These are phyloP conservation scores for Thecocarcelia acutangulata DNA, from an alignment of 2,888 invertebrate species.

Conservation along the genomic window DNA sequence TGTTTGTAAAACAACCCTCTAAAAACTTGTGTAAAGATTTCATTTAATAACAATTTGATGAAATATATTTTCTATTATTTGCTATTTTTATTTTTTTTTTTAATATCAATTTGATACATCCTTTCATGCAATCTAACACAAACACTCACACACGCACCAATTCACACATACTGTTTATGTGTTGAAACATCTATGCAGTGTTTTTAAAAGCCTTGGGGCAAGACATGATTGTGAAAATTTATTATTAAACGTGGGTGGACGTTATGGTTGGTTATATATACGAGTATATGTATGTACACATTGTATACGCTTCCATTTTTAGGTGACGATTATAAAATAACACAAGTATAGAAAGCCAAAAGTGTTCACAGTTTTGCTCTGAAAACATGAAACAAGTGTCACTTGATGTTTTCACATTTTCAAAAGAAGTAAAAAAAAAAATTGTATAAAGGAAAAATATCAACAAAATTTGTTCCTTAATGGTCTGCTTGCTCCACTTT, in stretches of 20 bases:
- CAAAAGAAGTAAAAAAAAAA: constrained; percentile 13
- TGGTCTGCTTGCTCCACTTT: constrained; percentile 52
- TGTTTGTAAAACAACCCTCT: constrained; percentile 47
- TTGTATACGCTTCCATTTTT: background rate
- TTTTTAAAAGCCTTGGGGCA: constrained; percentile 50
- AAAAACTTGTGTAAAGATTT: constrained; percentile 23
- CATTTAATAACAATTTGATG: constrained; percentile 54
- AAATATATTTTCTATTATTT: constrained; percentile 59
- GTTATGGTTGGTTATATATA: background rate
- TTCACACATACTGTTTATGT: background rate
- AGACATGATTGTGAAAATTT: constrained; percentile 48
- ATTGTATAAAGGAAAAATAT: constrained; percentile 11
- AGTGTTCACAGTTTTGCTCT: constrained; percentile 64
- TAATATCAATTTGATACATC: constrained; percentile 29
- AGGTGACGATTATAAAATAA: constrained; percentile 13
- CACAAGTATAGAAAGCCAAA: constrained; percentile 57
- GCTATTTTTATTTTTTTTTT: constrained; percentile 37
- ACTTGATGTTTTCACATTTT: constrained; percentile 65
- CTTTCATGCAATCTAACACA: background rate
- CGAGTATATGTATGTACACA: background rate
- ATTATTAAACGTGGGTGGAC: background rate
- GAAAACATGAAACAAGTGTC: constrained; percentile 66
- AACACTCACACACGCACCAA: background rate
- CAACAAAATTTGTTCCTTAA: constrained; percentile 43
- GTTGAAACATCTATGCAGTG: constrained; percentile 36